Conservation (phyloP, 1,140 invertebrate genomes). For the Pogonomyrmex barbatus region DNA sequence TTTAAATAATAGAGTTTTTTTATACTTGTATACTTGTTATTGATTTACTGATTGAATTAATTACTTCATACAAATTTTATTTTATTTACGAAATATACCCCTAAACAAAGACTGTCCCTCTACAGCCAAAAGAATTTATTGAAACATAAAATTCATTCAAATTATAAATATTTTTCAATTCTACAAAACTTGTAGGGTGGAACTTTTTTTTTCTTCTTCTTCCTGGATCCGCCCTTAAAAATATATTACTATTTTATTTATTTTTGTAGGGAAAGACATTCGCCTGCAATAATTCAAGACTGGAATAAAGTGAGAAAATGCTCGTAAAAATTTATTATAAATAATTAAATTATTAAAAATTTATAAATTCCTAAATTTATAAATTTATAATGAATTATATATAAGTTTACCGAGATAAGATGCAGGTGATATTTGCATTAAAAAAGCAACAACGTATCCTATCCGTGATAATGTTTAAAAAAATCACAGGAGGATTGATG, state of each 20-base stretch:
- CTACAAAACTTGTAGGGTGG: background rate
- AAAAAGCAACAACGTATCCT: background rate
- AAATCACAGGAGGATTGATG: background rate
- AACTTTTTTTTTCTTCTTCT: background rate
- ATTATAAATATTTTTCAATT: background rate
- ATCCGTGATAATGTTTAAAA: background rate
- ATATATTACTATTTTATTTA: slow-evolving; percentile 10
- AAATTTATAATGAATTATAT: slow-evolving; percentile 14
- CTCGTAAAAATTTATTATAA: background rate
- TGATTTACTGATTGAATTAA: background rate
- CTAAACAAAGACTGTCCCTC: background rate
- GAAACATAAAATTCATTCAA: background rate
- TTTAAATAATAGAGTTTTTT: background rate
- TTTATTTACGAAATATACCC: background rate
- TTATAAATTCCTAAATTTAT: slow-evolving; percentile 12
- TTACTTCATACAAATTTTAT: background rate
- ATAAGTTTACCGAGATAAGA: slow-evolving; percentile 3
- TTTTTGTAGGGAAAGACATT: slow-evolving; percentile 27
- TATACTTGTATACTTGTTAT: background rate
- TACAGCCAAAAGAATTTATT: background rate
- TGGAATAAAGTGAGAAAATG: background rate
- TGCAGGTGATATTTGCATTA: background rate
- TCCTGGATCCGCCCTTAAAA: slow-evolving; percentile 22
- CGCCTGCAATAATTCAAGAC: slow-evolving; percentile 21
- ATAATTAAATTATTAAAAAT: slow-evolving; percentile 20